Base-by-base conservation (phyloP, 2,888 invertebrate species). In the Cephonodes hylas region DNA sequence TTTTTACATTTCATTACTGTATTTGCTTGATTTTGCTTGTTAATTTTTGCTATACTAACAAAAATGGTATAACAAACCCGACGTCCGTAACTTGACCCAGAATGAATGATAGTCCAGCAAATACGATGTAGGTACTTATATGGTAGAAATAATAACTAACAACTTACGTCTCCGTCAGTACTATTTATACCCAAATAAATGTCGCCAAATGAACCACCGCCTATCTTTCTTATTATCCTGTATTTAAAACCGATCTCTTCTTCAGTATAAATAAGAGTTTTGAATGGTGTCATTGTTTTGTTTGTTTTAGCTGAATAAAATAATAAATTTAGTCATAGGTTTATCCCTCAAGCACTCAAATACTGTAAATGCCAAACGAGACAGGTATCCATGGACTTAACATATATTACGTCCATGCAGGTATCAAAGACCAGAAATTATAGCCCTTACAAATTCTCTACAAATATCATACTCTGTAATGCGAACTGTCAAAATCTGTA, bases 181-280 rank as follows among this genome's bases (percentile, higher is more conserved):
- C 22, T 46, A 46, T 46, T 46, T 15, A n/a, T 96, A 76, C 97
- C 98, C 85, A 99, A 94, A 93, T 97, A 99, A 89, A 99, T 99
- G 93, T 99, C 99, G 83, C 99, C 99, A 91, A 99, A 99, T 56
- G 98, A 99, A 74, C 99, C 99, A 91, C 98, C 98, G 80, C 99
- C 98, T 87, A 99, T 97, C 94, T 97, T 97, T 78, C 97, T 94
- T 81, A 98, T 96, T 81, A 98, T 95, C 86, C 97, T 95, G 93
- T 98, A 98, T 91, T 97, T 97, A 83, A 96, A 71, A 31, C 68
- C 66, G 57, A 81, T 71, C 13, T 25, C 23, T 25, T 25, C 48
- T 48, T 48, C n/a, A 13, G 27, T 38, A 38, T 38, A 38, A n/a
- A 38, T 38, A 3, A 38, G n/a, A 0, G 13, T 38, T 38, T 38